These are phyloP conservation scores for Taxidea taxus DNA, from an alignment of 2,113 vertebrate genomes.

Conservation along the genomic window DNA sequence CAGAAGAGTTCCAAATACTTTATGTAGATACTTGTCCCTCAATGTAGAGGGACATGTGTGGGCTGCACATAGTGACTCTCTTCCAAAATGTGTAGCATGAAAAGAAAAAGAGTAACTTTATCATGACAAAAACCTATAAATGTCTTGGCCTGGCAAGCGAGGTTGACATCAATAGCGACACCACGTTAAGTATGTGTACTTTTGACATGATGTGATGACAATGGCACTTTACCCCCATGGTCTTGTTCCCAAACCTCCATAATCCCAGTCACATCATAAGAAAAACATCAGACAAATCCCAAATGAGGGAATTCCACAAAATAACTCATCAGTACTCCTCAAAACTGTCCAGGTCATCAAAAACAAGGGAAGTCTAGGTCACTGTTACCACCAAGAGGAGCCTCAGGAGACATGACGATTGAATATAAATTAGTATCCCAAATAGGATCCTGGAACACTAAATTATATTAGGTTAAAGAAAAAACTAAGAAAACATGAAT, in stretches of 20 bases:
- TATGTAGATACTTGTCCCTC: neutral
- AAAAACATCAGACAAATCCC: neutral
- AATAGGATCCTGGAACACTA: neutral
- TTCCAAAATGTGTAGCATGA: neutral
- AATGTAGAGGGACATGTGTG: too few species aligned
- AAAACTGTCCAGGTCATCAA: neutral
- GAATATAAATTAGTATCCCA: neutral
- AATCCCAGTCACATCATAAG: neutral
- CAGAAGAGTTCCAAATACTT: neutral
- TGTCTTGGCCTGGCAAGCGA: neutral
- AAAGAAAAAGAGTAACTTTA: neutral
- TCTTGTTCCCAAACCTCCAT: neutral
- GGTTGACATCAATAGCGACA: neutral
- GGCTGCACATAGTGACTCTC: neutral
- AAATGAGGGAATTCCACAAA: neutral
- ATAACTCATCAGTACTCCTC: neutral
- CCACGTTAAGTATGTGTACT: neutral
- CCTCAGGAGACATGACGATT: neutral
- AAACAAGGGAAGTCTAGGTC: neutral
- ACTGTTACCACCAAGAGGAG: neutral
- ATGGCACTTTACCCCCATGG: neutral
- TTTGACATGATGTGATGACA: neutral
- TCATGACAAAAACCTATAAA: neutral
- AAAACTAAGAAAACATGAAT: neutral
- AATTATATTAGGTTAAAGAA: neutral